Percentiles rank a stretch among this genome's conserved stretches.
phyloP scores from a whole-genome alignment of 2,888 invertebrate species.

The Dryobotodes eremita region DNA sequence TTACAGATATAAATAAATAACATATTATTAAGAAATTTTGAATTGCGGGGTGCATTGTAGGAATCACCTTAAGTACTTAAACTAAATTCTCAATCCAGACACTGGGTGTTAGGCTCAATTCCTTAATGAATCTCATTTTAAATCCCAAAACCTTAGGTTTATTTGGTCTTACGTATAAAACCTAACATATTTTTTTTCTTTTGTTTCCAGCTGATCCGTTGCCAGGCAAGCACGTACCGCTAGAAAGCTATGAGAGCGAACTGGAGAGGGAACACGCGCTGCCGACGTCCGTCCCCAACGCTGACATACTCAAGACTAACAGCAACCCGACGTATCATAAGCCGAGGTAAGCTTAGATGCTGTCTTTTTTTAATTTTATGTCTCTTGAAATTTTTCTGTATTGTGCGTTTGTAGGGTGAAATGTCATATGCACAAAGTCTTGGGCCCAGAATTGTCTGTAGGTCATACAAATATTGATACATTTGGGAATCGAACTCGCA shows the following conservation, averaged over 20 bases:
- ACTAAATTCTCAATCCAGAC: background rate
- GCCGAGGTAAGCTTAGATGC: constrained; percentile 88
- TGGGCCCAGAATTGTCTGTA: background rate
- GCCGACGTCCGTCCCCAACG: constrained; percentile 94
- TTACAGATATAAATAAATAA: too few species aligned
- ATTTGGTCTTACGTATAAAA: constrained; percentile 11
- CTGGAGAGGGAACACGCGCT: constrained; percentile 94
- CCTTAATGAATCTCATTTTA: background rate
- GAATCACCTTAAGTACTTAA: background rate
- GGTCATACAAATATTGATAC: background rate
- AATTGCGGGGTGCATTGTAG: too few species aligned
- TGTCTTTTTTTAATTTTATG: background rate
- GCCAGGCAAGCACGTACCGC: constrained; percentile 90
- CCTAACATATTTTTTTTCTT: constrained; percentile 46
- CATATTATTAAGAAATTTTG: too few species aligned
- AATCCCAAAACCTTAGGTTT: background rate
- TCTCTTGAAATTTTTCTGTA: rapidly evolving
- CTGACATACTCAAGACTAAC: constrained; percentile 94
- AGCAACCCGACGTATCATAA: constrained; percentile 94
- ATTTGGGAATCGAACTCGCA: background rate
- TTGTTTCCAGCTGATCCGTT: constrained; percentile 88
- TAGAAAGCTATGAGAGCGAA: constrained; percentile 92
- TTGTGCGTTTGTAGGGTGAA: background rate
- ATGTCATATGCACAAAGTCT: background rate
- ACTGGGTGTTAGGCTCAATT: background rate